phyloP scores from a whole-genome alignment of 1,140 invertebrate species.

The Pseudomyrmex sp. region DNA sequence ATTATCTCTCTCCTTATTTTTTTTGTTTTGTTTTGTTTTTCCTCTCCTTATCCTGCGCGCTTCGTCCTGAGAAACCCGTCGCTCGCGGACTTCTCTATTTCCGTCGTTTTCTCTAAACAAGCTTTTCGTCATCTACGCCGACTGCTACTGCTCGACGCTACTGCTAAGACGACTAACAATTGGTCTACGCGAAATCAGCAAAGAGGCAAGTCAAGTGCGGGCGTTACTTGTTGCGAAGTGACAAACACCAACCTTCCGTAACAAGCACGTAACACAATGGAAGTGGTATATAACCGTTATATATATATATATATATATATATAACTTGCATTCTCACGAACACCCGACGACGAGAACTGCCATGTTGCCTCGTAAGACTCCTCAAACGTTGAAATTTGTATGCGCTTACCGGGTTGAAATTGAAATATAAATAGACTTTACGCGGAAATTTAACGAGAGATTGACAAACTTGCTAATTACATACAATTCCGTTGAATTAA shows the following conservation, averaged over 20 bases:
- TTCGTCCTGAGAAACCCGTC: no score
- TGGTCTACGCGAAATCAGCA: constrained; percentile 39
- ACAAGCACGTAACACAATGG: constrained; percentile 23
- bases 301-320: no score
- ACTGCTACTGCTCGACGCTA: constrained; percentile 59
- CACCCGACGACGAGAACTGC: background rate
- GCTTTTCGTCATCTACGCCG: constrained; percentile 58
- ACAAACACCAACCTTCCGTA: constrained; percentile 14
- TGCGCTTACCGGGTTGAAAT: background rate
- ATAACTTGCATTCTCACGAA: background rate
- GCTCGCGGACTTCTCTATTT: constrained; percentile 24
- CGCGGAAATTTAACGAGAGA: no score
- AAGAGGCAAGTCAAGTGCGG: constrained; percentile 31
- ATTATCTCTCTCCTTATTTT: constrained; percentile 13
- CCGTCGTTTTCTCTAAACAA: constrained; percentile 29
- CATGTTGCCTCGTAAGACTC: constrained; percentile 7
- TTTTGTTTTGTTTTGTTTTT: background rate
- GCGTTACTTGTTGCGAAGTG: constrained; percentile 1
- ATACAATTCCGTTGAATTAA: no score
- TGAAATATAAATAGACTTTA: no score
- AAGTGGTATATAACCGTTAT: background rate
- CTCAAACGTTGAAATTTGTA: background rate
- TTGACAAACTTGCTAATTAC: no score
- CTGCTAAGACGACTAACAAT: constrained; percentile 45
- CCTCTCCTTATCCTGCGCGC: constrained; percentile 4